Evolutionary conservation across 2,113 vertebrate species (phyloP), one percentile per base, ranked within the genome.

Genomic region (Craseonycteris thonglongyai): DNA sequence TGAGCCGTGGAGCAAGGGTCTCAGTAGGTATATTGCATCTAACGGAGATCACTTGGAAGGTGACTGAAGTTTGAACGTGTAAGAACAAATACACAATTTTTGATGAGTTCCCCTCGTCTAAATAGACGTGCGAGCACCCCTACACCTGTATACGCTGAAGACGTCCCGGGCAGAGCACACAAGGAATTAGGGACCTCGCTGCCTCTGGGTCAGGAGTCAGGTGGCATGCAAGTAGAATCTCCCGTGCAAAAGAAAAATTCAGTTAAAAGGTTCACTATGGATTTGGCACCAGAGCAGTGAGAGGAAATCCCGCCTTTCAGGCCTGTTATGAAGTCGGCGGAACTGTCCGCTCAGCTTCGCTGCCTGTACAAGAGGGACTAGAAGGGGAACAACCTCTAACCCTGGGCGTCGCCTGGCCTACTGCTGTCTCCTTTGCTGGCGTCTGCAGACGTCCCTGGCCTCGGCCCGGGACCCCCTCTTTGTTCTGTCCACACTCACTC

Each of bases 391-490:
- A 21, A 15, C 9, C 38, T 65, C 59, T 19, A 24, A 51, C 7
- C 35, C 18, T 6, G 8, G 21, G 38, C 2, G 19, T 0, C 5
- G 5, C 7, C 15, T 45, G 28, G 45, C 49, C 19, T 7, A 22
- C 22, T 12, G 35, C 30, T 16, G 16, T 15, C 26, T 8, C 18
- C 35, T 2, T 3, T 24, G 65, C 42, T 3, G 30, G 28, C 1
- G 22, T 47, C 65, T 35, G n/a, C 24, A 2, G 1, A 0, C 3
- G 45, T 30, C 15, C 14, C 24, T 22, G 61, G 28, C 28, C 19
- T 93, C 6, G 8, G 56, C 15, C 11, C 13, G 0, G 0, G n/a
- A 47, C 61, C 40, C 33, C 51, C 7, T 49, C 40, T 35, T 54
- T 40, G 21, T 24, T 35, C 71, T 40, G n/a, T 28, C 59, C n/a